Base-by-base conservation (phyloP, 1,140 invertebrate genomes). In the Nautilus pompilius region DNA sequence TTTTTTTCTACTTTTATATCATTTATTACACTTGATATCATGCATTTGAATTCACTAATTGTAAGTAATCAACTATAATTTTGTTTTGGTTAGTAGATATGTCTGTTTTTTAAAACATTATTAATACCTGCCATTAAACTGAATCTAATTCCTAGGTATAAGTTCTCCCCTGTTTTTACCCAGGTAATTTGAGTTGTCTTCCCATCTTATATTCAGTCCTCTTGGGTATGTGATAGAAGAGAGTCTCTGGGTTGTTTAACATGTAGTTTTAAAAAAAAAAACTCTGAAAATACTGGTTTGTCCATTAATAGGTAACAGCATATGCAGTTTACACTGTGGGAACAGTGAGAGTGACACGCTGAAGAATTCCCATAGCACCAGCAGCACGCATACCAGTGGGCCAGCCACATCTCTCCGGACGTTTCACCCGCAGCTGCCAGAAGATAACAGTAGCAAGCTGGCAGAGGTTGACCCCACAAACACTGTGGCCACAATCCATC, bases 281-380 rank as follows among this genome's bases (percentile, higher is more conserved):
- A 10, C n/a, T 10, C n/a, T 41, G 36, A 41, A 41, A 8, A 28
- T 53, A 24, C 22, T 36, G 17, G 20, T 58, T 17, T 33, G 8
- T 57, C 5, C 34, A 13, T 22, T 58, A 15, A 10, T 22, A 71
- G 70, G 70, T n/a, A 74, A 75, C 55, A 78, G 74, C 67, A 62
- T 66, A 28, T 66, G 67, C 29, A 75, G 73, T 64, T 58, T 74
- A 15, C 71, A 73, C 61, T 75, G 76, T 60, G 68, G 70, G n/a
- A 68, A 65, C 63, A 77, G 75, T 69, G 77, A 79, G 45, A 72
- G 71, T 33, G 76, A 78, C 67, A 75, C 77, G 22, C 53, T 77
- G 49, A 72, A 70, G 53, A 79, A 76, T 69, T 70, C 71, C n/a
- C 69, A 71, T 55, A 77, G 75, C n/a, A 68, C 71, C 6, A 73